Percentiles rank a stretch among this genome's conserved stretches.
phyloP scores from a whole-genome alignment of 1,140 invertebrate genomes.

The Vanessa tameamea region DNA sequence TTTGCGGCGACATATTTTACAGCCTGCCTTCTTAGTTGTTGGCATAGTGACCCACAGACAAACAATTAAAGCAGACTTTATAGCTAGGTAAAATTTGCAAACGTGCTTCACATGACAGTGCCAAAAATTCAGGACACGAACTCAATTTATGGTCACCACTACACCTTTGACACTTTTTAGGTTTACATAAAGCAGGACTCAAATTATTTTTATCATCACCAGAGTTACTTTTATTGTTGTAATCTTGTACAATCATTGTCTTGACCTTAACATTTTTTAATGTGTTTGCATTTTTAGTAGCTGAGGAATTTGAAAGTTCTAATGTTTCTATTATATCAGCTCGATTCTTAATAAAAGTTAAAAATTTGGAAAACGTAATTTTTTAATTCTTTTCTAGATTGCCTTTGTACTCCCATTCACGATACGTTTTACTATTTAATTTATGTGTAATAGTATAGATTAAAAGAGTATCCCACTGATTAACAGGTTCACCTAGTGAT shows the following conservation, averaged over 20 bases:
- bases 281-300: not conserved
- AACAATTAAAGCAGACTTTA: conserved; percentile 46
- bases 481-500: conserved; percentile 36
- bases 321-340: conserved; percentile 40
- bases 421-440: conserved; percentile 35
- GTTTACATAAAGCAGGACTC: not conserved
- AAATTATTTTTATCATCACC: conserved; percentile 16
- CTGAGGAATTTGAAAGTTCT: conserved; percentile 20
- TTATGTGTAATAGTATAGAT: conserved; percentile 43
- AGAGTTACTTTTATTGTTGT: conserved; percentile 13
- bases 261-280: conserved; percentile 18
- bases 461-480: conserved; percentile 41
- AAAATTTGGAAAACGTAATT: conserved; percentile 8
- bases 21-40: conserved; percentile 33
- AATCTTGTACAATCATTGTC: conserved; percentile 16
- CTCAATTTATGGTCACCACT: conserved; percentile 37
- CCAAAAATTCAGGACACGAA: conserved; percentile 37
- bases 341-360: conserved; percentile 2
- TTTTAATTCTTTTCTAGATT: not conserved
- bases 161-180: conserved; percentile 37
- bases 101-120: conserved; percentile 17
- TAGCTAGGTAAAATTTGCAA: conserved; percentile 34
- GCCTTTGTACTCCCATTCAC: conserved; percentile 37
- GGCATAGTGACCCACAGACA: conserved; percentile 34
- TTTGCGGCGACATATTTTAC: conserved; percentile 35